Percentiles rank a stretch among this genome's conserved stretches.
Conservation (phyloP, 1,140 invertebrate species). For the Drosophila asahinai region DNA sequence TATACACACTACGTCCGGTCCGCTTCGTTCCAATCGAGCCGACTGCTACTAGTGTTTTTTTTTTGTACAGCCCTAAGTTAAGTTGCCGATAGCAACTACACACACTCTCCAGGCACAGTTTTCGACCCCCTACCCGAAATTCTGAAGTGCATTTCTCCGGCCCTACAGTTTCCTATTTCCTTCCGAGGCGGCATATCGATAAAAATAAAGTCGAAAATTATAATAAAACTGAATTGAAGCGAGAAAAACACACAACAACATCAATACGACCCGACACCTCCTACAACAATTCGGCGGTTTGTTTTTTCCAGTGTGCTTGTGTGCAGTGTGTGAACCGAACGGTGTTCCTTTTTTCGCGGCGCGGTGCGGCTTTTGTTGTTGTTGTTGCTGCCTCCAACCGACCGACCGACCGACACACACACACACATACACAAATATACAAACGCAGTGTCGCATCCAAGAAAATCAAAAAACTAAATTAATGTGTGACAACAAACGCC, state of each 20-base stretch:
- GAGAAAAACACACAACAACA: not conserved
- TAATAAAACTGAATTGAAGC: conserved; percentile 6
- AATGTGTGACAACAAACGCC: conserved; percentile 40
- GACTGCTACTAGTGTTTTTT: conserved; percentile 22
- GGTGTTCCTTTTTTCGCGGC: conserved; percentile 16
- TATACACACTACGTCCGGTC: conserved; percentile 9
- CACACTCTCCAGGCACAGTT: conserved; percentile 14
- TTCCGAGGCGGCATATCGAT: conserved; percentile 14
- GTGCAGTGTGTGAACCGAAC: conserved; percentile 14
- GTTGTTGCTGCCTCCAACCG: conserved; percentile 7
- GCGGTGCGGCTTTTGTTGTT: conserved; percentile 20
- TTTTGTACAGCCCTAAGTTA: conserved; percentile 28
- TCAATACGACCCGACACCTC: not conserved
- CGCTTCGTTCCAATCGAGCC: conserved; percentile 6
- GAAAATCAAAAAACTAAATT: not conserved
- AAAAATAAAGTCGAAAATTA: not conserved
- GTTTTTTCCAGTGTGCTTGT: conserved; percentile 22
- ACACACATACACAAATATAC: not conserved
- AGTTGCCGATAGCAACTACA: conserved; percentile 18
- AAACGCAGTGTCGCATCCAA: conserved; percentile 14
- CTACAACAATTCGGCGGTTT: conserved; percentile 21
- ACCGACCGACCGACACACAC: conserved; percentile 6
- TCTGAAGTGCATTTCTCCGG: conserved; percentile 35
- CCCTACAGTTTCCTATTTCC: not conserved
- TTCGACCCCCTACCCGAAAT: conserved; percentile 9